Base-by-base conservation (phyloP, 2,888 invertebrate genomes). In the Parascotia fuliginaria region DNA sequence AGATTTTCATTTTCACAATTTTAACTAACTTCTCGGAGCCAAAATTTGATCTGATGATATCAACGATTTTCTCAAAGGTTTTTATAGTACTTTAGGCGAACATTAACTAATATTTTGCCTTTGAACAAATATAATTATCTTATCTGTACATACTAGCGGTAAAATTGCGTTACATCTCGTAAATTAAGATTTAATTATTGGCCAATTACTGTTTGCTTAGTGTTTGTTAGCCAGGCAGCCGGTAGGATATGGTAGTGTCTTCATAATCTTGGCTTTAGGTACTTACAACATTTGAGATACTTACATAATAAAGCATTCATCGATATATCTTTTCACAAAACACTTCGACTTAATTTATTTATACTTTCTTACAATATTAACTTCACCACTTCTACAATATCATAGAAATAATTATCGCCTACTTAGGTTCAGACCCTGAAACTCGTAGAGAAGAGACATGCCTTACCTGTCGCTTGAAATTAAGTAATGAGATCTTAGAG, bases 71-170 rank as follows among this genome's bases (percentile, higher is more conserved):
- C 49, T 55, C 73, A 74, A 54, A 28, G 75, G 78, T 77, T 81
- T 86, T 82, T 88, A 87, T 87, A 86, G 68, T 55, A 15, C 37
- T 63, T 57, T 72, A 58, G 61, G 65, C 53, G 65, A 75, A 60
- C 56, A 73, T 68, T 78, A 70, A 74, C 51, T 52, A 42, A 59
- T 58, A 7, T 56, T 63, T 59, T 49, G 54, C 42, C 57, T 60
- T 44, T 59, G 31, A 73, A 60, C 68, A 78, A 77, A 79, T 75
- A 79, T 14, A 57, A 52, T 70, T 71, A 76, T 75, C 83, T 82
- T 82, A 83, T 83, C 82, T 34, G 29, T 31, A 29, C 38, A 36
- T 14, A 36, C 42, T 14, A 36, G 37, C 48, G 15, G 40, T 27
- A 41, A 45, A 58, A 69, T 62, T 56, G 59, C 51, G 57, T 61